Evolutionary conservation across 2,888 invertebrate genomes (phyloP).

Genomic region (Ptychoptera contaminata): DNA sequence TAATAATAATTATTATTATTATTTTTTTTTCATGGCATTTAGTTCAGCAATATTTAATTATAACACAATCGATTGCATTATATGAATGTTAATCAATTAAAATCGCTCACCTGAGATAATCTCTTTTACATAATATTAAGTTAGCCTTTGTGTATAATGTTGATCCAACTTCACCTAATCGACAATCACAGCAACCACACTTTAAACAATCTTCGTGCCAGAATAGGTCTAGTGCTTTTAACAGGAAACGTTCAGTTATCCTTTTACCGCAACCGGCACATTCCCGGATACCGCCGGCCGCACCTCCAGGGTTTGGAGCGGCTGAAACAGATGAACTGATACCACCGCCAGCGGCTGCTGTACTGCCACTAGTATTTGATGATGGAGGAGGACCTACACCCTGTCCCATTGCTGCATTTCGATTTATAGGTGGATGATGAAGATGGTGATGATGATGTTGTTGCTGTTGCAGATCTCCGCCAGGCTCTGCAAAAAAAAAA

Average conservation of each 20-base stretch:
- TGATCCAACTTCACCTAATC: slow-evolving; percentile 84
- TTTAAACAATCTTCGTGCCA: slow-evolving; percentile 94
- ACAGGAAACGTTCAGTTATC: slow-evolving; percentile 65
- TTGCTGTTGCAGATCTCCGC: slow-evolving; percentile 1
- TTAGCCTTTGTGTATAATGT: slow-evolving; percentile 83
- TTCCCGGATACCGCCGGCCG: slow-evolving; percentile 4
- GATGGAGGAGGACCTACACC: slow-evolving; percentile 1
- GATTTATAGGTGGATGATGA: not conserved
- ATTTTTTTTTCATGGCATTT: too few species aligned
- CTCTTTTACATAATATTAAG: slow-evolving; percentile 78
- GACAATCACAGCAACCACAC: slow-evolving; percentile 82
- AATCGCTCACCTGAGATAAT: slow-evolving; percentile 62
- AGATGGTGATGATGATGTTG: not conserved
- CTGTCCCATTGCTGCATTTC: slow-evolving; percentile 3
- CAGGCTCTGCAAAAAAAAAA: slow-evolving; percentile 1
- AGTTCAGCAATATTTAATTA: too few species aligned
- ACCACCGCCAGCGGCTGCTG: slow-evolving; percentile 2
- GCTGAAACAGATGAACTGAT: slow-evolving; percentile 4
- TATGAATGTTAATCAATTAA: not conserved
- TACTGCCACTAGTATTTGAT: not conserved
- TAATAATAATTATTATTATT: too few species aligned
- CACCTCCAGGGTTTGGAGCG: slow-evolving; percentile 4
- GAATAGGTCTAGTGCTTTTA: slow-evolving; percentile 74
- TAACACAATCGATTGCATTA: too few species aligned
- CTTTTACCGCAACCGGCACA: slow-evolving; percentile 12